Percentiles rank a stretch among this genome's conserved stretches.
phyloP scores from a whole-genome alignment of 2,888 invertebrate species.

The Crossocerus cetratus region DNA sequence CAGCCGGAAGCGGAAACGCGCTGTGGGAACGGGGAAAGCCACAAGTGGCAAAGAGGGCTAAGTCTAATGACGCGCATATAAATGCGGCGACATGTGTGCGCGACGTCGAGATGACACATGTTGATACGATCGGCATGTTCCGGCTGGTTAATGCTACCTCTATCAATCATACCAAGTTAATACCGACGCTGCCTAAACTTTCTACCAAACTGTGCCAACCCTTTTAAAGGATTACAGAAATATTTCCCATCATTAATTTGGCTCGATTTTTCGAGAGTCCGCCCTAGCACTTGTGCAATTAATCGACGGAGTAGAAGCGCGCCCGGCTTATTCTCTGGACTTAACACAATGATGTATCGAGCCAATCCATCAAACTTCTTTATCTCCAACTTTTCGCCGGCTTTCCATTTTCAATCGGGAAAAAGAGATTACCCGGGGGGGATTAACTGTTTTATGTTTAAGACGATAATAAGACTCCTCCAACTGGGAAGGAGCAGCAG shows the following conservation, averaged over 20 bases:
- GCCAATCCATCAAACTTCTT: too few relatives aligned
- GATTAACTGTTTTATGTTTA: slow-evolving; percentile 28
- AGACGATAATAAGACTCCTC: too few relatives aligned
- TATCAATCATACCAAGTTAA: slow-evolving; percentile 30
- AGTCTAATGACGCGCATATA: slow-evolving; percentile 69
- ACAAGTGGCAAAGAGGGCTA: slow-evolving; percentile 57
- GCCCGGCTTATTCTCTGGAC: too few relatives aligned
- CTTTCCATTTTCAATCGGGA: too few relatives aligned
- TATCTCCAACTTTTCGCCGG: too few relatives aligned
- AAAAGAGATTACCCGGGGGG: not conserved
- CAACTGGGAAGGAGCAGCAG: too few relatives aligned
- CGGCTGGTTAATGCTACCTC: slow-evolving; percentile 42
- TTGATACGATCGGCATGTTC: slow-evolving; percentile 58
- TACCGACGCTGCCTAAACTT: not conserved
- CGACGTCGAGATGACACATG: slow-evolving; percentile 62
- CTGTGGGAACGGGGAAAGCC: slow-evolving; percentile 67
- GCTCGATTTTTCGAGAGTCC: too few relatives aligned
- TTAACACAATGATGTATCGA: too few relatives aligned
- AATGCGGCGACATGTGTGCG: slow-evolving; percentile 60
- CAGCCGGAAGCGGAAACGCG: slow-evolving; percentile 72
- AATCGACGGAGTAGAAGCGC: too few relatives aligned
- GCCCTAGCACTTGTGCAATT: too few relatives aligned
- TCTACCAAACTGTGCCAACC: not conserved
- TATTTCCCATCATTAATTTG: too few relatives aligned
- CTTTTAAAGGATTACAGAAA: too few relatives aligned